phyloP scores from a whole-genome alignment of 2,888 invertebrate species.

The Leptopilina syphax region DNA sequence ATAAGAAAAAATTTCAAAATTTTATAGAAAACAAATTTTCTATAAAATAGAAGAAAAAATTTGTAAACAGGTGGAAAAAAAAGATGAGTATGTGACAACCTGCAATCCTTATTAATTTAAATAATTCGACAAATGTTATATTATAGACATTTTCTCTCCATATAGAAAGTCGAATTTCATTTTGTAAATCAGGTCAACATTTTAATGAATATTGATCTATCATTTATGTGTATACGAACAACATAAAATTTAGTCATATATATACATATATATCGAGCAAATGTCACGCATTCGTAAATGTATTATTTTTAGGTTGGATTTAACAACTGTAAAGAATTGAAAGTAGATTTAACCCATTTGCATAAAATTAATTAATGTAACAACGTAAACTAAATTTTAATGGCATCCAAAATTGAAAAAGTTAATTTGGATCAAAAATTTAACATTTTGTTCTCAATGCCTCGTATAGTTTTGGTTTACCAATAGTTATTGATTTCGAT shows the following conservation, averaged over 20 bases:
- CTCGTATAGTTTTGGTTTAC: not conserved
- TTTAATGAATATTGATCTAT: not conserved
- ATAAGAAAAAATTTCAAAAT: too few species aligned
- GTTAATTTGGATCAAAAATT: not conserved
- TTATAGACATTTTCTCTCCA: too few species aligned
- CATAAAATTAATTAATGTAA: not conserved
- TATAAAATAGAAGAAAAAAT: too few species aligned
- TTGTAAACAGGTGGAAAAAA: too few species aligned
- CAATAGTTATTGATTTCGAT: not conserved
- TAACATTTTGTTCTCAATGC: not conserved
- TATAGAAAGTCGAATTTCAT: too few species aligned
- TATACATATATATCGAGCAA: not conserved
- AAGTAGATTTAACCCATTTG: not conserved
- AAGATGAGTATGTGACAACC: too few species aligned
- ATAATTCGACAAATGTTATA: too few species aligned
- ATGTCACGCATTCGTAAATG: not conserved
- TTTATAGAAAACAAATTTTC: too few species aligned
- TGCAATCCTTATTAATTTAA: too few species aligned
- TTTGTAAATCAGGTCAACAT: not conserved
- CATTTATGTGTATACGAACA: too few species aligned
- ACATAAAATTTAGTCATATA: not conserved
- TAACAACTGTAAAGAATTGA: not conserved
- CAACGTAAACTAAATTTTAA: not conserved
- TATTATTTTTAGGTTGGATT: constrained; percentile 2
- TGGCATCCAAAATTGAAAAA: not conserved